phyloP scores from a whole-genome alignment of 1,140 invertebrate species.

The Drosophila gunungcola region DNA sequence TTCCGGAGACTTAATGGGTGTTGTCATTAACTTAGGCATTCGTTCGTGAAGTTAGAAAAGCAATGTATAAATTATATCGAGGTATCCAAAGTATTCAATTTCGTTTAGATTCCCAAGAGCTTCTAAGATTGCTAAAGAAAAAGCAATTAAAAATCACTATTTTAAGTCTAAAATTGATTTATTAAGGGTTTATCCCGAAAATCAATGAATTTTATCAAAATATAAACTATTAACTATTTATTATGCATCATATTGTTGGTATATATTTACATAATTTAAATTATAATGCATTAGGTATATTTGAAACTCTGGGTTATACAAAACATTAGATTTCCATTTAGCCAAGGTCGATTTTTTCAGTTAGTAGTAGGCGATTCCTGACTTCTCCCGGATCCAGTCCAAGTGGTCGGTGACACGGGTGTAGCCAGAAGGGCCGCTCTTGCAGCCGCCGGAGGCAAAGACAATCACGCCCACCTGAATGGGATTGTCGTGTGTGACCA shows the following conservation, averaged over 20 bases:
- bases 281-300: neutral
- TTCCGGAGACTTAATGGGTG: too few species aligned
- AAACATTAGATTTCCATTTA: neutral
- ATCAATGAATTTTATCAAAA: too few species aligned
- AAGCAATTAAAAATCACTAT: too few species aligned
- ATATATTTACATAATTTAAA: neutral
- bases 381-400: constrained; percentile 40
- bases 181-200: too few species aligned
- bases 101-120: too few species aligned
- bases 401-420: constrained; percentile 36
- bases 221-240: too few species aligned
- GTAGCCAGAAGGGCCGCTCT: constrained; percentile 20
- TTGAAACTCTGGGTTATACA: neutral
- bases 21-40: too few species aligned
- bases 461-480: constrained; percentile 35
- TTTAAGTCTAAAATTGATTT: too few species aligned
- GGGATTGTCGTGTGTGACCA: constrained; percentile 42
- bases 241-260: neutral
- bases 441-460: constrained; percentile 23
- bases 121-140: too few species aligned
- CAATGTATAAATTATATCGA: too few species aligned
- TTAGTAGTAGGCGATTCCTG: constrained; percentile 47
- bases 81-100: too few species aligned
- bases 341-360: neutral
- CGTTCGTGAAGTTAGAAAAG: too few species aligned